These are phyloP conservation scores for Melanogrammus aeglefinus DNA, from an alignment of 2,797 vertebrate genomes.

Conservation along the genomic window DNA sequence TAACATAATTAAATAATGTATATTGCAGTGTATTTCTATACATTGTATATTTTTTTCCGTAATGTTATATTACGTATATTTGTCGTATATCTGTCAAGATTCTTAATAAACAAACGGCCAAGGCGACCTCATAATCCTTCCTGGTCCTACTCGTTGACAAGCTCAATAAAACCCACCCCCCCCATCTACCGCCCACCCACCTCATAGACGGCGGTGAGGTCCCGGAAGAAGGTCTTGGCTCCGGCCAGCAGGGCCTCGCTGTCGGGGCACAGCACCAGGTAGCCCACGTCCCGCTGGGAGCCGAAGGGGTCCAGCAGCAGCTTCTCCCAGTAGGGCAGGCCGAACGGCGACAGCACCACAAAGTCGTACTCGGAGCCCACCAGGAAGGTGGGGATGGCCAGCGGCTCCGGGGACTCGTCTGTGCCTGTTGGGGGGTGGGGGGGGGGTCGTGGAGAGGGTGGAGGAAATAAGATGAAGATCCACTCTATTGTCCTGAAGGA, in stretches of 20 bases:
- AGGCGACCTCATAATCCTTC: neutral
- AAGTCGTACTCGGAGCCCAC: conserved; percentile 97
- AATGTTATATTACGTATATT: too few relatives aligned
- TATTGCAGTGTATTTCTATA: neutral
- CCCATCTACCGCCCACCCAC: conserved; percentile 59
- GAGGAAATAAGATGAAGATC: neutral
- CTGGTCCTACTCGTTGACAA: neutral
- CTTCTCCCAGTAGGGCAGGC: conserved; percentile 97
- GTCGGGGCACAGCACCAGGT: conserved; percentile 97
- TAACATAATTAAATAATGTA: neutral
- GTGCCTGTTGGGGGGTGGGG: conserved; percentile 79
- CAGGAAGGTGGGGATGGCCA: conserved; percentile 97
- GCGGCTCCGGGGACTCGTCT: conserved; percentile 97
- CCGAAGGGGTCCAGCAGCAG: conserved; percentile 96
- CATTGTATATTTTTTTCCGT: too few relatives aligned
- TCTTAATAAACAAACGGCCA: neutral
- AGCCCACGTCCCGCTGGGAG: conserved; percentile 93
- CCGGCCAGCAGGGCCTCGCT: conserved; percentile 94
- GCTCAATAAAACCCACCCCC: neutral
- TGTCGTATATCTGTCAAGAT: too few relatives aligned
- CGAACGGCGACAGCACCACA: conserved; percentile 97
- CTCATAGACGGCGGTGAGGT: conserved; percentile 96
- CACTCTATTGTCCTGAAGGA: neutral
- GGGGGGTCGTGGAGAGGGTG: conserved; percentile 27
- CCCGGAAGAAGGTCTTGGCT: conserved; percentile 94